These are phyloP conservation scores for Grammomys dolichurus DNA, from an alignment of 2,113 vertebrate species.

Conservation along the genomic window DNA sequence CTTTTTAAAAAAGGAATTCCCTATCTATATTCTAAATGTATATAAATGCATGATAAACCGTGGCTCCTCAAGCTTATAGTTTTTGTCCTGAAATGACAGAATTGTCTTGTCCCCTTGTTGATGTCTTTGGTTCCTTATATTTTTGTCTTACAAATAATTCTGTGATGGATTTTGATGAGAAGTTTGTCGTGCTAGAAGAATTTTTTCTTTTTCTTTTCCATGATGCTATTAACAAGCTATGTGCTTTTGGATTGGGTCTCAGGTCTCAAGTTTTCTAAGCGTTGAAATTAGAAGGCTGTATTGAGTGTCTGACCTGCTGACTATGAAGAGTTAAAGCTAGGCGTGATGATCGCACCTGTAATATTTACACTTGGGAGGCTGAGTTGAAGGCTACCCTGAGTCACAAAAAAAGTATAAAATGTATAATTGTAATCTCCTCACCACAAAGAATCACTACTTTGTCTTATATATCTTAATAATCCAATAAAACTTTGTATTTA, in stretches of 20 bases:
- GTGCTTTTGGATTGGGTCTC: neutral
- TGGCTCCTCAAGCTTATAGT: neutral
- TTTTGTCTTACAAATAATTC: neutral
- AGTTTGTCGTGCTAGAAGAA: neutral
- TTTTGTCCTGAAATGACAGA: neutral
- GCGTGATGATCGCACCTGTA: neutral
- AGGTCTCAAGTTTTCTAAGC: conserved; percentile 14
- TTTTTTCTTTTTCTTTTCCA: neutral
- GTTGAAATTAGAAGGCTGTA: neutral
- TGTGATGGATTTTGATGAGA: neutral
- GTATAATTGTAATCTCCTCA: neutral
- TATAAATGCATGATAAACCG: neutral
- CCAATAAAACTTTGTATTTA: neutral
- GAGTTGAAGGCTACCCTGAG: neutral
- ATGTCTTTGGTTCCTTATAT: neutral
- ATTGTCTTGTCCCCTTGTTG: neutral
- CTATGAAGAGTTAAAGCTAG: neutral
- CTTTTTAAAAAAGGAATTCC: conserved; percentile 18
- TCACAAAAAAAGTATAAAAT: neutral
- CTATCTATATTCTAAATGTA: neutral
- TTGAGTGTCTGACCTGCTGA: neutral
- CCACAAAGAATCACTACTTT: neutral
- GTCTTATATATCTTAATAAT: neutral
- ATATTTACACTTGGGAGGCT: neutral
- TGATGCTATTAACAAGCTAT: neutral